Percentiles rank a stretch among this genome's conserved stretches.
Evolutionary conservation across 2,888 invertebrate genomes (phyloP).

Genomic region (Candidula unifasciata): DNA sequence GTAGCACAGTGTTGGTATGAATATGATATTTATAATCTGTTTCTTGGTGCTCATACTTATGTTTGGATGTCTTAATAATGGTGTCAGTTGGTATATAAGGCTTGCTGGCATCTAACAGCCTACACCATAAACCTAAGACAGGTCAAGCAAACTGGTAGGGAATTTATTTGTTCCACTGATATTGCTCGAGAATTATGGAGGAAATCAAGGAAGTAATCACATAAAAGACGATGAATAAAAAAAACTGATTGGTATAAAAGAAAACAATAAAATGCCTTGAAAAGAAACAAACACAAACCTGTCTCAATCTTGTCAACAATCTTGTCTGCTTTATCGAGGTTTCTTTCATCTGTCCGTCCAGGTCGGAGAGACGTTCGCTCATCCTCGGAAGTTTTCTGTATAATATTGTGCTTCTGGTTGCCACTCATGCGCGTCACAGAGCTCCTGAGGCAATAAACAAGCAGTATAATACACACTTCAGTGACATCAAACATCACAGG

Average conservation of each 20-base stretch:
- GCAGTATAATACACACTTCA: neutral
- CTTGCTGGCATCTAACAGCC: no score
- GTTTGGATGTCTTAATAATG: no score
- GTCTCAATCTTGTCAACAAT: slow-evolving; percentile 52
- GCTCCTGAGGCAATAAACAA: slow-evolving; percentile 57
- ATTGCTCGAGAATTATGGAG: no score
- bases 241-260: neutral
- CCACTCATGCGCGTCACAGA: slow-evolving; percentile 80
- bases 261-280: neutral
- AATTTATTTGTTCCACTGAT: no score
- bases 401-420: slow-evolving; percentile 80
- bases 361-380: slow-evolving; percentile 66
- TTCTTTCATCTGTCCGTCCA: slow-evolving; percentile 52
- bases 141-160: no score
- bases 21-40: no score
- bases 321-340: slow-evolving; percentile 41
- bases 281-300: slow-evolving; percentile 51
- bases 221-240: neutral
- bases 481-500: neutral
- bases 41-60: no score
- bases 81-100: no score
- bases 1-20: no score
- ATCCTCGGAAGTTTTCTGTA: slow-evolving; percentile 68
- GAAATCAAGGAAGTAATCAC: no score
- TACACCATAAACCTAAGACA: no score